Base-by-base conservation (phyloP, 2,888 invertebrate genomes). In the Rhorus exstirpatorius region DNA sequence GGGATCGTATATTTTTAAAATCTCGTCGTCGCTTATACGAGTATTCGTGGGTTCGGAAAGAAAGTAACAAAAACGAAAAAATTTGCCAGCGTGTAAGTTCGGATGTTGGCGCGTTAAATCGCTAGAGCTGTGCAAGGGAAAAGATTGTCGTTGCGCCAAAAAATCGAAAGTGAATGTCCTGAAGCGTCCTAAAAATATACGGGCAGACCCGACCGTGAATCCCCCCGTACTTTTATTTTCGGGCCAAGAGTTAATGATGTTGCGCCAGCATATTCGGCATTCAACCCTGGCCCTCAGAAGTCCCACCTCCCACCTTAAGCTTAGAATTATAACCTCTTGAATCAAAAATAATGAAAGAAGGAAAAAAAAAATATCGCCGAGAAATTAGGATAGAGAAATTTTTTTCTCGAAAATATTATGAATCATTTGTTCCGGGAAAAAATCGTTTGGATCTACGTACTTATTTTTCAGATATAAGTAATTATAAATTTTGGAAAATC, bases 121-220 rank as follows among this genome's bases (percentile, higher is more conserved):
- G 55, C 68, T 55, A 38, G 68, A 63, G 31, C 31, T 63, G 53
- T 80, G 63, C 58, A 81, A 55, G 77, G 67, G 61, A 89, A 90
- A 91, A 76, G 65, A 89, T 91, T 91, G 91, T 91, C 91, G 89
- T 89, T 90, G 90, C 86, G 91, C 91, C 91, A 91, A 90, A 84
- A 91, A 90, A 87, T 86, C 89, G 84, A 89, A 89, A 90, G 91
- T 90, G 72, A 78, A 82, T 74, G 81, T 82, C 78, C 81, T 74
- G 78, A 82, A 78, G 19, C 38, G 58, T 78, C 78, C 75, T 76
- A 80, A 75, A 81, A 84, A 75, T 81, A 81, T 84, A 79, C 83
- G 77, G 72, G 71, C 80, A 83, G 79, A 76, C n/a, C 61, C 75
- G 61, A 67, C 71, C 51, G 55, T n/a, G n/a, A n/a, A 65, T 76